Percentiles rank a stretch among this genome's conserved stretches.
Evolutionary conservation across 2,113 vertebrate species (phyloP).

Genomic region (Eleginops maclovinus): DNA sequence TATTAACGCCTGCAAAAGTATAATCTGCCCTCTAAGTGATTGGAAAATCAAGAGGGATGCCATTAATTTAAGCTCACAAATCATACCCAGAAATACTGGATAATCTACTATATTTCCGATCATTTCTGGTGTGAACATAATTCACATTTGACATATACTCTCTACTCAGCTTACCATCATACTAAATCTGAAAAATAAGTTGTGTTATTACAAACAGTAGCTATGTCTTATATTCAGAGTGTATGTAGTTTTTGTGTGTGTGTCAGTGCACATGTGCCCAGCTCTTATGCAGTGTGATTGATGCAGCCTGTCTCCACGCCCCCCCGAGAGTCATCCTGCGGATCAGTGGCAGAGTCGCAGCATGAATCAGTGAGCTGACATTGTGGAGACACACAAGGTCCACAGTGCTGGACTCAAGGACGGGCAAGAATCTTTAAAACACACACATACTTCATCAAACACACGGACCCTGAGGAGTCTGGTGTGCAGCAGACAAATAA

Average conservation of each 20-base stretch:
- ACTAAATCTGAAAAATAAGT: too few species aligned
- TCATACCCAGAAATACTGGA: too few species aligned
- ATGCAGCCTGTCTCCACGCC: constrained; percentile 60
- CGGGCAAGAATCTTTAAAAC: constrained; percentile 49
- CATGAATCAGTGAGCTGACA: constrained; percentile 72
- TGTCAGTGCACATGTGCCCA: constrained; percentile 28
- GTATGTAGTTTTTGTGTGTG: constrained; percentile 21
- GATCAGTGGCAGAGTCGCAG: constrained; percentile 65
- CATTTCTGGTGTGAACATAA: too few species aligned
- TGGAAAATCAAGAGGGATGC: too few species aligned
- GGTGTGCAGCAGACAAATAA: constrained; percentile 23
- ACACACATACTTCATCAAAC: constrained; percentile 34
- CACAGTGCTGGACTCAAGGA: constrained; percentile 64
- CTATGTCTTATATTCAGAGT: not conserved
- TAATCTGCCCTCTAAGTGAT: too few species aligned
- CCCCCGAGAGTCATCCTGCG: constrained; percentile 57
- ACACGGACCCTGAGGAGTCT: constrained; percentile 32
- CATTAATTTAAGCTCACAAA: too few species aligned
- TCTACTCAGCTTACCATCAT: too few species aligned
- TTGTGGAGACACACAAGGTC: constrained; percentile 57
- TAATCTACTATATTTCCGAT: too few species aligned
- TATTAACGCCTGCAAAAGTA: too few species aligned
- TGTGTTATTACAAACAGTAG: too few species aligned
- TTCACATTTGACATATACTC: too few species aligned
- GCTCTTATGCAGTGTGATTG: constrained; percentile 61